Percentiles rank a stretch among this genome's conserved stretches.
phyloP scores from a whole-genome alignment of 2,888 invertebrate genomes.

The Tinea trinotella region DNA sequence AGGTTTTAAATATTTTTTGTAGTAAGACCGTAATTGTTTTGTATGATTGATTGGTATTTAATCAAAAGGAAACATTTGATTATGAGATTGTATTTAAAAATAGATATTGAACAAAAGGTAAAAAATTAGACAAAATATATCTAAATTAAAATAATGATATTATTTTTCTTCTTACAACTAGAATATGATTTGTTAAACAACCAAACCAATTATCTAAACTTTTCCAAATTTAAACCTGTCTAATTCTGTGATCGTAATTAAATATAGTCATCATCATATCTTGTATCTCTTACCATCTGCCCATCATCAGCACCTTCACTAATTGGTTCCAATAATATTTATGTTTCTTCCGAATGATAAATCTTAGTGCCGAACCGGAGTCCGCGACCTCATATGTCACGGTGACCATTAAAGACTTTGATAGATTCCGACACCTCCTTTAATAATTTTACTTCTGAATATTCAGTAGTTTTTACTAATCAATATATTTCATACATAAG shows the following conservation, averaged over 20 bases:
- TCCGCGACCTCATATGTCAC: constrained; percentile 8
- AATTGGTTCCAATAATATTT: background rate
- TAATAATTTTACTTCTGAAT: constrained; percentile 5
- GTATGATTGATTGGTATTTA: too few species aligned
- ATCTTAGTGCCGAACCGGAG: background rate
- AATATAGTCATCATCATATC: constrained; percentile 1
- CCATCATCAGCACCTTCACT: background rate
- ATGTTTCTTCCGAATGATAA: background rate
- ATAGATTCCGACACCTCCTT: constrained; percentile 3
- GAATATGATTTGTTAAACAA: too few species aligned
- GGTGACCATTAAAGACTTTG: background rate
- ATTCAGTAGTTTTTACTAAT: background rate
- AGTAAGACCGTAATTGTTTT: too few species aligned
- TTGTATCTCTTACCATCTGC: background rate
- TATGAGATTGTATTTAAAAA: too few species aligned
- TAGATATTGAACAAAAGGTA: too few species aligned
- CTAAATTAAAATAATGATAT: too few species aligned
- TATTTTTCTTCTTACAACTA: too few species aligned
- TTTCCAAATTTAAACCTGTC: too few species aligned
- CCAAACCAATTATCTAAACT: too few species aligned
- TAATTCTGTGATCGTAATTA: background rate
- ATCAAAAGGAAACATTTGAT: too few species aligned
- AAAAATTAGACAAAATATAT: too few species aligned
- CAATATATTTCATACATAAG: background rate
- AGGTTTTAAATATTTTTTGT: too few species aligned